Evolutionary conservation across 1,140 invertebrate species (phyloP), one percentile per base, ranked within the genome.

Genomic region (Drosophila dunni): DNA sequence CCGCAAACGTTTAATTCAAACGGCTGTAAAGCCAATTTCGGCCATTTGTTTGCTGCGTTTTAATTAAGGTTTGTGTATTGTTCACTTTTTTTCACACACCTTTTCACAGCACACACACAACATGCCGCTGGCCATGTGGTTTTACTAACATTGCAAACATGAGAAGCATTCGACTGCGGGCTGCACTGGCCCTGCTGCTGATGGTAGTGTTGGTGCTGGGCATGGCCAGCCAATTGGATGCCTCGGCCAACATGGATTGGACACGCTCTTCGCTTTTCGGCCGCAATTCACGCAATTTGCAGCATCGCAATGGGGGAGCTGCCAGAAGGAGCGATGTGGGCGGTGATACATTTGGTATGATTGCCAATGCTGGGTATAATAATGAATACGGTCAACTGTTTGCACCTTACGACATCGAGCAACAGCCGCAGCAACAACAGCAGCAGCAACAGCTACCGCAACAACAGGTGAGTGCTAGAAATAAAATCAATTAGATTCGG

Each of bases 241-340:
- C 71, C 51, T 33, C 29, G 7, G 60, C 17, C 17, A 57, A 58
- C 38, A 53, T 38, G 15, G 95, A 95, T 34, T 97, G 96, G 96
- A 96, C 96, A 58, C 96, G 96, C 0, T 34, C 29, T 51, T 40
- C 65, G 1, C 93, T 97, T 7, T 97, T 97, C 92, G 97, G 97
- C 92, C 94, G 96, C 60, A 97, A 97, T 93, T 97, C 96, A 78
- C 96, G 96, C 0, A 96, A 97, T 92, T 96, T 97, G 95, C 93
- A 97, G 67, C 73, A 71, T 34, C 83, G 80, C 38, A 67, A 60
- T 40, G 7, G 33, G 56, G 24, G 50, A 10, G 10, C 62, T 13
- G 42, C 29, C 2, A 20, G 17, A 10, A 50, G 64, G 20, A 58
- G 61, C 15, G 63, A 48, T 45, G 33, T 33, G 38, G 38, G 24